Evolutionary conservation across 2,113 vertebrate species (phyloP), one percentile per base, ranked within the genome.

Genomic region (Rhynchomys soricoides): DNA sequence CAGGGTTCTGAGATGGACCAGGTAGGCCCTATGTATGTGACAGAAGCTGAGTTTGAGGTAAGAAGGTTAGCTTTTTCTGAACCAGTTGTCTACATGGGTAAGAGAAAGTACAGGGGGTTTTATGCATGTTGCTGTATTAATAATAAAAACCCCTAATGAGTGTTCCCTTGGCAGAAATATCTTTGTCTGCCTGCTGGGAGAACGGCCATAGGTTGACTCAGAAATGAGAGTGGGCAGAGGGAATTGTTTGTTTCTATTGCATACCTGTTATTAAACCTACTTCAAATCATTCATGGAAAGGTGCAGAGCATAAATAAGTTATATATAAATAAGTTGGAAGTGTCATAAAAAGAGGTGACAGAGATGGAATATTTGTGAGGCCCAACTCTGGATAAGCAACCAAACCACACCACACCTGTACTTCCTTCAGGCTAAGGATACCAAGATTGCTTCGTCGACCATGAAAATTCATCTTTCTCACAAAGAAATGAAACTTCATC

Each of bases 81-180:
- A 74, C 48, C 57, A 88, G n/a, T 86, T 85, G 90, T 79, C 66
- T 70, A 86, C 66, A 31, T 5, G 68, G 62, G 62, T 52, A 89
- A 95, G 92, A 94, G 16, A 93, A 92, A 83, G 7, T 37, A 81
- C 68, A 22, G 43, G 37, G 16, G 59, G 45, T 92, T 92, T 96
- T 94, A 79, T 91, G 73, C 5, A 62, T 66, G 37, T 70, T 68
- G 68, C 40, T 66, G 37, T 85, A 37, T 96, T 96, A 89, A 96
- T 97, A 96, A 93, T 91, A 94, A 97, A 92, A 77, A 87, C 48
- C 97, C 90, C 62, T 68, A 97, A 62, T 70, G 50, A 96, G 75
- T 81, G 43, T 89, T 97, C 31, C 75, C 52, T 22, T 94, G 74
- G 79, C 86, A 97, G 85, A 93, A 94, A 91, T 48, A 29, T 93